Conservation (phyloP, 2,888 invertebrate genomes). For the Esperia sulphurella region DNA sequence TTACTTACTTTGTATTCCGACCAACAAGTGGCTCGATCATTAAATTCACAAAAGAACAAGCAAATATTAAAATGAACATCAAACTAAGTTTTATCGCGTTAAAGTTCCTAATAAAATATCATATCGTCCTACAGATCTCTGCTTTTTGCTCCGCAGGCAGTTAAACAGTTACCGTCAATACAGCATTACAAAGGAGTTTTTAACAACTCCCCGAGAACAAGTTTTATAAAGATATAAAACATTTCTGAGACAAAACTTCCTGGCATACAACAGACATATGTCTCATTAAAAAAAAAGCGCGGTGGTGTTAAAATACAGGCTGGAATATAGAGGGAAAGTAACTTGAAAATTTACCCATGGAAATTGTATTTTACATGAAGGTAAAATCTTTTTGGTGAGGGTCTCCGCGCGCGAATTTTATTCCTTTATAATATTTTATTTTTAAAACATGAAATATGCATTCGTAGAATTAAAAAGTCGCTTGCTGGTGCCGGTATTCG, state of each 20-base stretch:
- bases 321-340: neutral
- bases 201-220: conserved; percentile 12
- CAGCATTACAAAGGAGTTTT: conserved; percentile 23
- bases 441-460: too few relatives aligned
- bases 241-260: conserved; percentile 21
- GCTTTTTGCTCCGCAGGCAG: conserved; percentile 17
- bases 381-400: too few relatives aligned
- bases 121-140: conserved; percentile 15
- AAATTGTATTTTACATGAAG: too few relatives aligned
- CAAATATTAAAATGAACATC: conserved; percentile 1
- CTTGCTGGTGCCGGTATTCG: too few relatives aligned
- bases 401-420: too few relatives aligned
- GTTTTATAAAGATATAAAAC: conserved; percentile 33
- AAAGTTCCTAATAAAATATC: conserved; percentile 18
- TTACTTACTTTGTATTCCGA: too few relatives aligned
- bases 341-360: too few relatives aligned
- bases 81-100: conserved; percentile 3
- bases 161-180: conserved; percentile 19
- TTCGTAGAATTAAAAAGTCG: too few relatives aligned
- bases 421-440: too few relatives aligned
- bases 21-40: too few relatives aligned
- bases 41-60: neutral
- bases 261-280: conserved; percentile 23
- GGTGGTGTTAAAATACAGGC: neutral
- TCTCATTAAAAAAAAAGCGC: conserved; percentile 6